phyloP scores from a whole-genome alignment of 2,888 invertebrate genomes.

The Heliconius sara region DNA sequence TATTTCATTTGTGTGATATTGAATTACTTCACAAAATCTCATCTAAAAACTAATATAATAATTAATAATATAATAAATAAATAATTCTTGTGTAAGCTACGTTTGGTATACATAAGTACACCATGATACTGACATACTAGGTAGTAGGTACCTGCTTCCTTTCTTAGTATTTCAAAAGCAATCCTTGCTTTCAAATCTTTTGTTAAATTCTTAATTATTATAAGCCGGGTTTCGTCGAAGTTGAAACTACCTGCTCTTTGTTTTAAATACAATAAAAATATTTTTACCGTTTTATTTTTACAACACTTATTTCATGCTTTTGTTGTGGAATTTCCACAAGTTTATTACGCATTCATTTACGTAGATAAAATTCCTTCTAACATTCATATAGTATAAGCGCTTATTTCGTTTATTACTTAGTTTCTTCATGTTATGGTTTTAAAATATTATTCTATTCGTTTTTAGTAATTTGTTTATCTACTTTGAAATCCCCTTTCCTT shows the following conservation, averaged over 20 bases:
- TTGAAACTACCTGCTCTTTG: background rate
- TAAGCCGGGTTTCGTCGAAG: background rate
- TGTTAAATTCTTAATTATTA: background rate
- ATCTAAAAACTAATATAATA: too few relatives aligned
- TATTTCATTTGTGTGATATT: too few relatives aligned
- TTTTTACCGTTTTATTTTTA: background rate
- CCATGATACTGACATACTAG: background rate
- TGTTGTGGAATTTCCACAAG: background rate
- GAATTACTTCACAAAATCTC: too few relatives aligned
- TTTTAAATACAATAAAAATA: background rate
- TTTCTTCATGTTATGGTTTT: background rate
- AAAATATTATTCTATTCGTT: background rate
- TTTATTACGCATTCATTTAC: constrained; percentile 2
- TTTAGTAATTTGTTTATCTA: background rate
- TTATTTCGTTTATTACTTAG: background rate
- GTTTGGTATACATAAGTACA: too few relatives aligned
- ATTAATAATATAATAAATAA: too few relatives aligned
- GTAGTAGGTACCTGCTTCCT: background rate
- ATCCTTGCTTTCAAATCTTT: background rate
- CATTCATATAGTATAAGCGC: background rate
- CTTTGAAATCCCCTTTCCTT: background rate
- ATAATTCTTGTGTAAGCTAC: too few relatives aligned
- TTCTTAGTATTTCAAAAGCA: background rate
- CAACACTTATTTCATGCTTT: background rate
- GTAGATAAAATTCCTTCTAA: background rate